Percentiles rank a stretch among this genome's conserved stretches.
phyloP scores from a whole-genome alignment of 2,888 invertebrate genomes.

The Caenorhabditis becei region DNA sequence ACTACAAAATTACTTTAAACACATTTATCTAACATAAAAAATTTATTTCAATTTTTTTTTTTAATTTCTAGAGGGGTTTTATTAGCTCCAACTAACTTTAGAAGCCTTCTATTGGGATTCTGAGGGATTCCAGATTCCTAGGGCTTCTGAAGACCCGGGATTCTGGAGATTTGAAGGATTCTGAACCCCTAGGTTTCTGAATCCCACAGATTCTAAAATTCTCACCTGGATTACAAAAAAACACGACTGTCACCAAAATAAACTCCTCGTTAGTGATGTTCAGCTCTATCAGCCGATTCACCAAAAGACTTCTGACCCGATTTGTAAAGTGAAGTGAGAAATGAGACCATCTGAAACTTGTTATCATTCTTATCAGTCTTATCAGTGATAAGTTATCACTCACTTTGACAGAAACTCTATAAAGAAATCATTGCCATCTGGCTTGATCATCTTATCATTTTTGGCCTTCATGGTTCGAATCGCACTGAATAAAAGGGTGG shows the following conservation, averaged over 20 bases:
- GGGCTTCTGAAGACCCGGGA: too few relatives aligned
- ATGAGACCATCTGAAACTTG: slow-evolving; percentile 38
- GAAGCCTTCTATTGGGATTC: too few relatives aligned
- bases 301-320: slow-evolving; percentile 24
- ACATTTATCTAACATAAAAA: too few relatives aligned
- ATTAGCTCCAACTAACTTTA: too few relatives aligned
- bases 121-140: too few relatives aligned
- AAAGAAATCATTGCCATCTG: slow-evolving; percentile 49
- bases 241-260: slow-evolving; percentile 34
- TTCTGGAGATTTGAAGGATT: too few relatives aligned
- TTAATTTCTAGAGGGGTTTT: too few relatives aligned
- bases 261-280: slow-evolving; percentile 45
- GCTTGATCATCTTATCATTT: slow-evolving; percentile 50
- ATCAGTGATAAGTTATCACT: not conserved
- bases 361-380: too few relatives aligned
- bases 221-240: slow-evolving; percentile 40
- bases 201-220: too few relatives aligned
- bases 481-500: slow-evolving; percentile 47
- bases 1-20: too few relatives aligned
- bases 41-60: too few relatives aligned
- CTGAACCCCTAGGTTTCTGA: too few relatives aligned
- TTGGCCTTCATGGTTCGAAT: slow-evolving; percentile 38
- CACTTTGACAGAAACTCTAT: slow-evolving; percentile 27
- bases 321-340: slow-evolving; percentile 25
- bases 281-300: slow-evolving; percentile 36